Evolutionary conservation across 2,888 invertebrate genomes (phyloP).

Genomic region (Drosophila kanekoi): DNA sequence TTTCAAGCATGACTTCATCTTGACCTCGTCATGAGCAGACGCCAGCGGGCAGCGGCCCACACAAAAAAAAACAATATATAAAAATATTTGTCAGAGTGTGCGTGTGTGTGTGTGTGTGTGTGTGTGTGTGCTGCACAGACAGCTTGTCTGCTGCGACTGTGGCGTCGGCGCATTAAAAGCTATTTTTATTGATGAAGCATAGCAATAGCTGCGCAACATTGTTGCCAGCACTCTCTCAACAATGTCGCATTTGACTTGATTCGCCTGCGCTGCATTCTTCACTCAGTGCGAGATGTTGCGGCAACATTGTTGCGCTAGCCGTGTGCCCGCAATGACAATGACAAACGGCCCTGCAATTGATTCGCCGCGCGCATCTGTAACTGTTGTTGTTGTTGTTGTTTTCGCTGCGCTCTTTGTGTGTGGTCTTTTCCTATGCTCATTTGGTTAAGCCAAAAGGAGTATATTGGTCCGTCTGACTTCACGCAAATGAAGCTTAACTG

Average conservation of each 20-base stretch:
- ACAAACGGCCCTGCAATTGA: constrained; percentile 69
- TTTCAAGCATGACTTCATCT: constrained; percentile 78
- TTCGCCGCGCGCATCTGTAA: constrained; percentile 52
- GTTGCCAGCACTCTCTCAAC: constrained; percentile 24
- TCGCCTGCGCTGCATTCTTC: background rate
- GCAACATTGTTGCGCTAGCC: constrained; percentile 51
- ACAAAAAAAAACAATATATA: constrained; percentile 28
- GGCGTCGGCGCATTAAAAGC: constrained; percentile 72
- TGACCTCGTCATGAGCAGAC: constrained; percentile 62
- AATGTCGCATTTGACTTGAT: constrained; percentile 16
- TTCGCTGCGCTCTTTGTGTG: constrained; percentile 44
- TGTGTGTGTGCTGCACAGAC: constrained; percentile 52
- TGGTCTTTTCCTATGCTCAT: constrained; percentile 34
- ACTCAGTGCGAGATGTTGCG: constrained; percentile 29
- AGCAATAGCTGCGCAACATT: constrained; percentile 41
- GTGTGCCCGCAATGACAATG: constrained; percentile 56
- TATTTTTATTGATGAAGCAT: constrained; percentile 78
- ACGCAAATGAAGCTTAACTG: too few species aligned
- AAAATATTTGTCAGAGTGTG: constrained; percentile 2
- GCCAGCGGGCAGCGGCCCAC: constrained; percentile 44
- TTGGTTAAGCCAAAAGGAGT: background rate
- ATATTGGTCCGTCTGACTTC: background rate
- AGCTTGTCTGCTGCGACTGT: constrained; percentile 65
- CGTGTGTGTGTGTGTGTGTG: constrained; percentile 10
- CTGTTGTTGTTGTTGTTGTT: constrained; percentile 15